These are phyloP conservation scores for Thymelicus lineola DNA, from an alignment of 2,888 invertebrate genomes.

Conservation along the genomic window DNA sequence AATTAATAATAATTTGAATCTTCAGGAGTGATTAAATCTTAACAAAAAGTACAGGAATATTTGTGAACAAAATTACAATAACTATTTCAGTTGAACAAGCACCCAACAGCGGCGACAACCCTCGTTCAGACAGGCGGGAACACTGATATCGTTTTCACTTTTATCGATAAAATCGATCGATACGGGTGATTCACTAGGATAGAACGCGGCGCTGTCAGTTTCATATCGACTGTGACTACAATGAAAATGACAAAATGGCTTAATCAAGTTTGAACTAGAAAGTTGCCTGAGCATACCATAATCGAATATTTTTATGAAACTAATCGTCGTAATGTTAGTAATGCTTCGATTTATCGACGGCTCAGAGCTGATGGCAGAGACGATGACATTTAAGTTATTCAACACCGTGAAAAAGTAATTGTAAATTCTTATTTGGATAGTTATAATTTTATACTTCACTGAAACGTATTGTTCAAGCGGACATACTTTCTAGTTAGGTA, in stretches of 20 bases:
- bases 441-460: not conserved
- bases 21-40: no score
- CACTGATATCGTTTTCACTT: slow-evolving; percentile 65
- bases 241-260: slow-evolving; percentile 67
- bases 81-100: not conserved
- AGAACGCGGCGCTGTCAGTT: slow-evolving; percentile 50
- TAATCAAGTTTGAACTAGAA: slow-evolving; percentile 72
- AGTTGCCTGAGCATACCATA: slow-evolving; percentile 57
- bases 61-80: no score
- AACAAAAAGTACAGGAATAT: no score
- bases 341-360: slow-evolving; percentile 24
- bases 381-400: slow-evolving; percentile 12
- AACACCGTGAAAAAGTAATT: not conserved
- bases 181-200: slow-evolving; percentile 67
- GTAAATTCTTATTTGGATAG: not conserved
- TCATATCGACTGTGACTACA: slow-evolving; percentile 61
- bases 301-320: slow-evolving; percentile 61
- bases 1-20: no score
- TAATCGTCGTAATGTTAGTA: slow-evolving; percentile 40
- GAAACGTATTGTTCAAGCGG: no score
- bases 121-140: slow-evolving; percentile 38
- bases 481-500: no score
- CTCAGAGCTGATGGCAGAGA: not conserved
- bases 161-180: slow-evolving; percentile 72
- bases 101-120: slow-evolving; percentile 1